These are phyloP conservation scores for Varanus komodoensis DNA, from an alignment of 2,113 vertebrate species.

Conservation along the genomic window DNA sequence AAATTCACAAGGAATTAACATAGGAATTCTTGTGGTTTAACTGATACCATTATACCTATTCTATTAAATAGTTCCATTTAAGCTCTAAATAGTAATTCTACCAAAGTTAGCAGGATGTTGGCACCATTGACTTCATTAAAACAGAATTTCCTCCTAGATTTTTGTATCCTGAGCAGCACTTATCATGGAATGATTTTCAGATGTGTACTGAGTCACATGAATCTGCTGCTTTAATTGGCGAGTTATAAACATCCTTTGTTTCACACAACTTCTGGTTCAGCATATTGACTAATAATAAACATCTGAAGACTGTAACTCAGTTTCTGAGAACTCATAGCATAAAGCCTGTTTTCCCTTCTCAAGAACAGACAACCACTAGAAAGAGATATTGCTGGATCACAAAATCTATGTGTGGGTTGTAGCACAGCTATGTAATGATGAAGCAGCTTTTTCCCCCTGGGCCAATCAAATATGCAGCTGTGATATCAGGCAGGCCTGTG, in stretches of 20 bases:
- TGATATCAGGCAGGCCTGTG: background rate
- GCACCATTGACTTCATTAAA: background rate
- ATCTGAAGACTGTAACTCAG: background rate
- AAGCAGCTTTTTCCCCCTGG: background rate
- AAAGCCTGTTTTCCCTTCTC: background rate
- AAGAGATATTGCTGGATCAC: too few relatives aligned
- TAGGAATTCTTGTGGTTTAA: background rate
- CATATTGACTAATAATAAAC: background rate
- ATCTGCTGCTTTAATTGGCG: background rate
- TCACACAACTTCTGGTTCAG: background rate
- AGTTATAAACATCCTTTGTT: background rate
- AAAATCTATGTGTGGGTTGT: background rate
- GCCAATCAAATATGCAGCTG: background rate
- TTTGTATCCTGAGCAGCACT: background rate
- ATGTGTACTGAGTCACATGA: background rate
- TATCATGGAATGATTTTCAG: background rate
- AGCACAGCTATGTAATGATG: background rate
- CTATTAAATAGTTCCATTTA: too few relatives aligned
- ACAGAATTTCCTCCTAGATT: background rate
- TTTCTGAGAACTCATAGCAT: background rate
- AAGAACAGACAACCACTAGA: too few relatives aligned
- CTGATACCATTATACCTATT: background rate
- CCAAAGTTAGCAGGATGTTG: background rate
- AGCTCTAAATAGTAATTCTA: too few relatives aligned
- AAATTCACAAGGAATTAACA: conserved; percentile 2